Base-by-base conservation (phyloP, 2,888 invertebrate species). In the Yponomeuta sedellus region DNA sequence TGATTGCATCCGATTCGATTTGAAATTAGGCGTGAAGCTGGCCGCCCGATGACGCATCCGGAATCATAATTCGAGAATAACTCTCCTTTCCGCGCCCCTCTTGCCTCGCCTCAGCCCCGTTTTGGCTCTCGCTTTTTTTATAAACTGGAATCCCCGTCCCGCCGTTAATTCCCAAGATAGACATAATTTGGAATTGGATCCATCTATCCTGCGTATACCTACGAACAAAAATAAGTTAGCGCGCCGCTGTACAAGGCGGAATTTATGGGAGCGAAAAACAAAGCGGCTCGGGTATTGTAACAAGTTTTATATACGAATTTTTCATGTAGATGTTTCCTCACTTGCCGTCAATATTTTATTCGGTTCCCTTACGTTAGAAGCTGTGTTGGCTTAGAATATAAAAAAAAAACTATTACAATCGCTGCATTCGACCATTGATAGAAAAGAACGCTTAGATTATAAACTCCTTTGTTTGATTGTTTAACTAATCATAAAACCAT, bases 171-270 rank as follows among this genome's bases (percentile, higher is more conserved):
- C 92, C 92, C 92, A 91, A 90, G 92, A 90, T 88, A 90, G 86
- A 90, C 89, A 91, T 92, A 92, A 91, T 91, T 92, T 90, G 89
- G 91, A 92, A 92, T 92, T 92, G 92, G 92, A 92, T 91, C 88
- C 91, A 91, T 92, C 89, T 90, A 91, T 92, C 89, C 86, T 85
- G 80, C 74, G 82, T 83, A 52, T 52, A 82, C 82, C 83, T 86
- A 81, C 86, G 86, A 82, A 87, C 87, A 86, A 86, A 90, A 88
- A 89, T 91, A 88, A 86, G 85, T 86, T 85, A 83, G 81, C 82
- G 77, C 77, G 77, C 71, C 73, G 75, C 71, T 79, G 78, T 77
- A 76, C 78, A 71, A 75, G 71, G 74, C 79, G 82, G 61, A 61
- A 86, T 87, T 88, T 87, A 86, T 87, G 84, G 78, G 76, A 77